Percentiles rank a stretch among this genome's conserved stretches.
These are phyloP conservation scores for Choristoneura rosaceana DNA, from an alignment of 2,888 invertebrate genomes.

Conservation along the genomic window DNA sequence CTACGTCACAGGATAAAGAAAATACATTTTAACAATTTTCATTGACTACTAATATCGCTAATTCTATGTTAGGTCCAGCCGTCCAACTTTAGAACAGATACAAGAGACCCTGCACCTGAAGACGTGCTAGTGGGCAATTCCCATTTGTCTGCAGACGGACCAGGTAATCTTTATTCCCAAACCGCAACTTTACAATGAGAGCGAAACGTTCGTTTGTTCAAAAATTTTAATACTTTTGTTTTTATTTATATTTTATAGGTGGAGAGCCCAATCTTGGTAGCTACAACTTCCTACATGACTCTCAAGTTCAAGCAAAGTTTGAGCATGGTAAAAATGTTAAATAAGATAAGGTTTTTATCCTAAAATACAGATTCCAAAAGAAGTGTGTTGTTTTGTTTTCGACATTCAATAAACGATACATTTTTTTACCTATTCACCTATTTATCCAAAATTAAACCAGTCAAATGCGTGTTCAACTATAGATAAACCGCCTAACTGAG, in stretches of 20 bases:
- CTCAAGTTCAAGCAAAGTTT: constrained; percentile 65
- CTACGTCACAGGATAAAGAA: too few species aligned
- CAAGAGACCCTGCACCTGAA: constrained; percentile 61
- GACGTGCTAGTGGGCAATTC: constrained; percentile 67
- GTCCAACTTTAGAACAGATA: constrained; percentile 72
- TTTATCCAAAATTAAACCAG: too few species aligned
- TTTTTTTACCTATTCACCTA: too few species aligned
- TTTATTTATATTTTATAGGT: constrained; percentile 51
- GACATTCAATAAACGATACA: not conserved
- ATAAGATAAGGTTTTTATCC: not conserved
- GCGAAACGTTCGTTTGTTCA: not conserved
- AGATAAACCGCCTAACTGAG: too few species aligned
- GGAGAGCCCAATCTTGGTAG: constrained; percentile 56
- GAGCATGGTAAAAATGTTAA: constrained; percentile 67
- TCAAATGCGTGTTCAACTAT: too few species aligned
- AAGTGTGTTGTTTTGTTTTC: not conserved
- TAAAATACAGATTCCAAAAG: not conserved
- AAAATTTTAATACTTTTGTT: not conserved
- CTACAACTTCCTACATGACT: constrained; percentile 68
- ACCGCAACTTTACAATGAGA: not conserved
- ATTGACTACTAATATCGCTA: not conserved
- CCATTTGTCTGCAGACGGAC: constrained; percentile 57
- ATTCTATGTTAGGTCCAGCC: constrained; percentile 68
- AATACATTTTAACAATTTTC: not conserved
- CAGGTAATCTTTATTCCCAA: constrained; percentile 51